Evolutionary conservation across 37 sponge, comb jelly and placozoan genomes (phyloP).

Genomic region (Bolinopsis microptera): DNA sequence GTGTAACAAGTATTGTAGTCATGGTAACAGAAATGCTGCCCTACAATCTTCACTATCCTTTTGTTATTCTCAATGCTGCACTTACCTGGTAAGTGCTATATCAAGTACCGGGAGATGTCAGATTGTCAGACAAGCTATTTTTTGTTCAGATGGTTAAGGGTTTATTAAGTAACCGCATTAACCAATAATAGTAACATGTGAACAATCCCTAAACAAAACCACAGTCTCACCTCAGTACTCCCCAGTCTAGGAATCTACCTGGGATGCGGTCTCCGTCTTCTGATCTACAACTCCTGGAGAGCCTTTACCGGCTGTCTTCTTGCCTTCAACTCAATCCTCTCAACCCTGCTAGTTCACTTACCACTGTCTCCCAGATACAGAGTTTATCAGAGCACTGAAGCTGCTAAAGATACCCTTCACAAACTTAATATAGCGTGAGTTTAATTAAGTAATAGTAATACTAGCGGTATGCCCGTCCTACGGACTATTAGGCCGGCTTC

Average conservation of each 20-base stretch:
- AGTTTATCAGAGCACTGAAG: neutral
- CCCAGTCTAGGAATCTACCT: neutral
- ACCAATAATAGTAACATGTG: too few relatives aligned
- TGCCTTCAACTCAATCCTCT: neutral
- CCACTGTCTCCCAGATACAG: neutral
- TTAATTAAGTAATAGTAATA: too few relatives aligned
- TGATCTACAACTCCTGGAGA: neutral
- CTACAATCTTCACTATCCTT: slow-evolving; percentile 6
- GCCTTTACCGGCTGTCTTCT: neutral
- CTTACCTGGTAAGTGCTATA: neutral
- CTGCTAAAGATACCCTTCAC: neutral
- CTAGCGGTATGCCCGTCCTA: too few relatives aligned
- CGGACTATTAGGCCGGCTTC: too few relatives aligned
- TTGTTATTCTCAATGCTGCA: neutral
- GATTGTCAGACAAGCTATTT: too few relatives aligned
- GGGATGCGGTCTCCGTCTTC: neutral
- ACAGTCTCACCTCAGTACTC: neutral
- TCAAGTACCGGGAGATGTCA: too few relatives aligned
- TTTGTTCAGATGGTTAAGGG: too few relatives aligned
- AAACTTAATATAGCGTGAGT: slow-evolving; percentile 9
- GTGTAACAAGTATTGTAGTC: neutral
- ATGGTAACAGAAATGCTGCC: slow-evolving; percentile 13
- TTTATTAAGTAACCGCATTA: too few relatives aligned
- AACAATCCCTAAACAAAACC: neutral
- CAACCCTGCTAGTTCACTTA: neutral